A percentile compares a stretch with the other conserved stretches of the same genome.
Conservation (phyloP, 2,113 vertebrate genomes). For the Ia io region DNA sequence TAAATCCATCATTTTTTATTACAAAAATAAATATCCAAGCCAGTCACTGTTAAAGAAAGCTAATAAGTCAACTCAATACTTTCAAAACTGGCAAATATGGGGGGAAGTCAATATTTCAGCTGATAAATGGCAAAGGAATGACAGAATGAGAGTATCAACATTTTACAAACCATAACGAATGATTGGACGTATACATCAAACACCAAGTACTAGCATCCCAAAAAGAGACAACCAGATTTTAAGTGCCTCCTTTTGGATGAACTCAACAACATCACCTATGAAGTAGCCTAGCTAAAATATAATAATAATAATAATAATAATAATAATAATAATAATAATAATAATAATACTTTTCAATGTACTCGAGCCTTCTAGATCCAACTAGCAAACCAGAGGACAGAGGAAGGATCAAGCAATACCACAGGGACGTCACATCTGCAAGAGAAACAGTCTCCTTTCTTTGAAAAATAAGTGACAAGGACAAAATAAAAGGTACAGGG, state of each 20-base stretch:
- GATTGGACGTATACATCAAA: not conserved
- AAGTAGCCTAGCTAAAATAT: not conserved
- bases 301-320: too few species aligned
- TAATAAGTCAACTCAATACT: not conserved
- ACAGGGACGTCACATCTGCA: not conserved
- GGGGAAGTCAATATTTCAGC: not conserved
- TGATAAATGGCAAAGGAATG: not conserved
- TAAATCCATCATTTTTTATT: not conserved
- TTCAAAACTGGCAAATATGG: not conserved
- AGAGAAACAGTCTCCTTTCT: constrained; percentile 7
- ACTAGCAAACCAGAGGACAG: not conserved
- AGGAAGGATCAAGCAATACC: not conserved
- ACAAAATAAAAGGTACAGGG: not conserved
- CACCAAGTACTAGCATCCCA: not conserved
- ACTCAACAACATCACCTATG: not conserved
- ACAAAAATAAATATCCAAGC: not conserved
- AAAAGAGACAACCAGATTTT: not conserved
- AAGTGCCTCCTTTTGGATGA: not conserved
- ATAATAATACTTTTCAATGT: not conserved
- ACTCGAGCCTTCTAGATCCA: not conserved
- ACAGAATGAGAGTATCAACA: not conserved
- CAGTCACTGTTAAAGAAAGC: not conserved
- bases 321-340: not conserved
- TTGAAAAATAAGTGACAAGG: not conserved
- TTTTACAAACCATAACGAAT: not conserved